These are phyloP conservation scores for Cantharis nigra DNA, from an alignment of 2,888 invertebrate genomes.

Conservation along the genomic window DNA sequence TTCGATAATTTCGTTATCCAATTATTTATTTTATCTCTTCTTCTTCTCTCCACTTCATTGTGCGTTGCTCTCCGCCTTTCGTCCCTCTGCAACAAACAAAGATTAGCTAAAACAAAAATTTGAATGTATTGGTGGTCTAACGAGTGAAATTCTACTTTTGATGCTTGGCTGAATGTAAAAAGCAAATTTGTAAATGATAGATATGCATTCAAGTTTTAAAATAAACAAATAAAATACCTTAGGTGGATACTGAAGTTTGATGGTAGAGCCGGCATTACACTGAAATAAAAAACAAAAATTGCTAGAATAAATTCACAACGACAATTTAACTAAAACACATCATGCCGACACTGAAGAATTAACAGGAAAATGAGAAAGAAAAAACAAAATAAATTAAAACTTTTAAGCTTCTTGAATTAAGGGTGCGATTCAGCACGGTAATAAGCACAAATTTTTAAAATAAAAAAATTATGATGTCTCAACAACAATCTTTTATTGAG, in stretches of 20 bases:
- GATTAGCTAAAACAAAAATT: background rate
- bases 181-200: background rate
- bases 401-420: background rate
- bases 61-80: constrained; percentile 90
- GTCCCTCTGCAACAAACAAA: constrained; percentile 66
- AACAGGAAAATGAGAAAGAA: no score
- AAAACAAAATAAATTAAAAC: background rate
- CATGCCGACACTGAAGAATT: background rate
- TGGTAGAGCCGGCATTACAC: background rate
- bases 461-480: no score
- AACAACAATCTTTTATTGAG: no score
- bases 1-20: constrained; percentile 94
- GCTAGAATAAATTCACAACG: background rate
- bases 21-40: constrained; percentile 94
- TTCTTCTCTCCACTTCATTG: constrained; percentile 92
- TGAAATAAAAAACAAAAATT: constrained; percentile 12
- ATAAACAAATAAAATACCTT: background rate
- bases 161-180: background rate
- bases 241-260: background rate
- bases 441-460: no score
- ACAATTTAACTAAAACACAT: background rate
- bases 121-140: background rate
- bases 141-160: background rate
- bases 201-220: background rate
- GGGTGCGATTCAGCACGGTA: background rate